phyloP scores from a whole-genome alignment of 1,140 invertebrate species.

The Drosophila mojavensis region DNA sequence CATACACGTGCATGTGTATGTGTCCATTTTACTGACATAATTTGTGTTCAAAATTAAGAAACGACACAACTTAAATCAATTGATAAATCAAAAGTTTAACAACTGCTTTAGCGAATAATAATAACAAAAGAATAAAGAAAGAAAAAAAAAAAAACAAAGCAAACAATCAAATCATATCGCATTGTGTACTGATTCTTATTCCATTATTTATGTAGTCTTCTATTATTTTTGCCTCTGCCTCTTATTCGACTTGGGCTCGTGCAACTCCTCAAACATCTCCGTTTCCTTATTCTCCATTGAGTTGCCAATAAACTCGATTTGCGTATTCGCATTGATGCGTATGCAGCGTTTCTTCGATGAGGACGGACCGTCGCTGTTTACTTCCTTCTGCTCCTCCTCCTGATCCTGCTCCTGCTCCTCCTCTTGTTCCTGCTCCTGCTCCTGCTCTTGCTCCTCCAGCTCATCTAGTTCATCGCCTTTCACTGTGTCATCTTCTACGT shows the following conservation, averaged over 20 bases:
- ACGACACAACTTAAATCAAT: slow-evolving; percentile 51
- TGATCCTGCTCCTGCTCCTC: not conserved
- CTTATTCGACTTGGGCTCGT: slow-evolving; percentile 1
- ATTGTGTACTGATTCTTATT: too few relatives aligned
- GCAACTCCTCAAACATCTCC: slow-evolving; percentile 16
- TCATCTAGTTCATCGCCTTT: not conserved
- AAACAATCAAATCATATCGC: slow-evolving; percentile 19
- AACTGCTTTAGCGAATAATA: slow-evolving; percentile 62
- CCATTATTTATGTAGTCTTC: not conserved
- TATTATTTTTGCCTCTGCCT: slow-evolving; percentile 1
- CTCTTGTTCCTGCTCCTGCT: slow-evolving; percentile 2
- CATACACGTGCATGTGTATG: slow-evolving; percentile 29
- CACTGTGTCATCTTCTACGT: slow-evolving; percentile 26
- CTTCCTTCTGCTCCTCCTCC: slow-evolving; percentile 28
- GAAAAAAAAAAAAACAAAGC: slow-evolving; percentile 2
- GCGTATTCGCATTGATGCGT: slow-evolving; percentile 34
- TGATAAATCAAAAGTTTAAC: slow-evolving; percentile 48
- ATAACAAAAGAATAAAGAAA: slow-evolving; percentile 11
- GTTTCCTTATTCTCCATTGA: too few relatives aligned
- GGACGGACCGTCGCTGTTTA: slow-evolving; percentile 12
- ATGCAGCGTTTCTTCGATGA: slow-evolving; percentile 50
- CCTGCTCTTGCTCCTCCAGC: not conserved
- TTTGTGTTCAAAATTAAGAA: slow-evolving; percentile 71
- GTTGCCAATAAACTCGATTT: slow-evolving; percentile 46
- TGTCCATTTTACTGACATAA: slow-evolving; percentile 71